These are phyloP conservation scores for Theristicus caerulescens DNA, from an alignment of 2,113 vertebrate genomes.

Conservation along the genomic window DNA sequence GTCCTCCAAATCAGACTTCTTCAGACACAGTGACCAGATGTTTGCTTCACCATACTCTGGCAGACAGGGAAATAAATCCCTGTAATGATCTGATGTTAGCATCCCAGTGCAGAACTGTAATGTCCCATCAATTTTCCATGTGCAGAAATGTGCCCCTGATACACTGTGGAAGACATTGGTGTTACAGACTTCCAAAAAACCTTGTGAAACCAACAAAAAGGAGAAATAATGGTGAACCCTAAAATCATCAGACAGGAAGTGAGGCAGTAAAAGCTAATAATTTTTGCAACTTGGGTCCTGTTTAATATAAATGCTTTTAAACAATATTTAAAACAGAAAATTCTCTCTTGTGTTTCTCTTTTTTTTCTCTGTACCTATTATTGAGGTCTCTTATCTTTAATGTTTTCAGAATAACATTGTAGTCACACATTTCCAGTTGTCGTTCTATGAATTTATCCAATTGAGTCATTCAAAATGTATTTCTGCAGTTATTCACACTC, in stretches of 20 bases:
- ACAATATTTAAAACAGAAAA: neutral
- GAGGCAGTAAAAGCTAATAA: neutral
- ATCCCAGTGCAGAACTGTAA: neutral
- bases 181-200: neutral
- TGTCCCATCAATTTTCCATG: neutral
- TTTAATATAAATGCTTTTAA: neutral
- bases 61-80: neutral
- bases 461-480: neutral
- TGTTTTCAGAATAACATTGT: neutral
- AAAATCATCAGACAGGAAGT: neutral
- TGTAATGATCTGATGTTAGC: neutral
- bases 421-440: neutral
- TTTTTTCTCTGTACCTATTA: neutral
- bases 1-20: neutral
- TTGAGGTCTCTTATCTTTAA: neutral
- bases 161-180: neutral
- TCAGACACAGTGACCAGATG: neutral
- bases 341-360: neutral
- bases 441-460: neutral
- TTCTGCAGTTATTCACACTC: neutral
- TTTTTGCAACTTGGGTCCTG: neutral
- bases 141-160: neutral
- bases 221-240: neutral
- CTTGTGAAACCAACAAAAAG: neutral
- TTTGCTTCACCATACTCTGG: neutral